Percentiles rank a stretch among this genome's conserved stretches.
Evolutionary conservation across 64 coral and sea anemone species (phyloP).

Genomic region (Pocillopora damicornis): DNA sequence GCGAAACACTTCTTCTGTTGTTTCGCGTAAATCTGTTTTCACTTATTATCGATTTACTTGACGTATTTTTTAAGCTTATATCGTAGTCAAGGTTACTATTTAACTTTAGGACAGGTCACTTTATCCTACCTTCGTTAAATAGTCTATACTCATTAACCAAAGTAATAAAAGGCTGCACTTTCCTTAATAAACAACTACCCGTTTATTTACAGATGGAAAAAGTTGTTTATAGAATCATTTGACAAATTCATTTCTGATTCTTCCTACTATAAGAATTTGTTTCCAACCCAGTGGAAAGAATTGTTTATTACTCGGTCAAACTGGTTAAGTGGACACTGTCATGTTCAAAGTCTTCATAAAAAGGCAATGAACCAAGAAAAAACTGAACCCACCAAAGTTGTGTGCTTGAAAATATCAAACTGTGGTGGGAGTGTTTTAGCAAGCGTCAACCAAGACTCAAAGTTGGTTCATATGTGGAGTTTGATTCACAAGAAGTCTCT

Average conservation of each 20-base stretch:
- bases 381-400: slow-evolving; percentile 42
- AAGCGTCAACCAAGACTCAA: slow-evolving; percentile 68
- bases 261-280: slow-evolving; percentile 62
- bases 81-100: too few species aligned
- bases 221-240: slow-evolving; percentile 72
- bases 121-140: too few species aligned
- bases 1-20: too few species aligned
- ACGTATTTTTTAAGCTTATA: too few species aligned
- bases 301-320: slow-evolving; percentile 80
- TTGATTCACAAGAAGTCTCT: slow-evolving; percentile 55
- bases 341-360: slow-evolving; percentile 82
- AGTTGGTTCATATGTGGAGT: slow-evolving; percentile 70
- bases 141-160: neutral
- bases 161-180: neutral
- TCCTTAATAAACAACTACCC: slow-evolving; percentile 7
- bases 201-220: slow-evolving; percentile 70
- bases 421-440: slow-evolving; percentile 73
- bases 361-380: slow-evolving; percentile 4
- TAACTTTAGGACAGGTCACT: too few species aligned
- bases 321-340: slow-evolving; percentile 92
- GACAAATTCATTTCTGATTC: slow-evolving; percentile 73
- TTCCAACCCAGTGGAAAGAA: slow-evolving; percentile 90
- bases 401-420: slow-evolving; percentile 82
- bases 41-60: too few species aligned
- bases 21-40: too few species aligned